Conservation (phyloP, 2,888 invertebrate genomes). For the Physocephala rufipes region DNA sequence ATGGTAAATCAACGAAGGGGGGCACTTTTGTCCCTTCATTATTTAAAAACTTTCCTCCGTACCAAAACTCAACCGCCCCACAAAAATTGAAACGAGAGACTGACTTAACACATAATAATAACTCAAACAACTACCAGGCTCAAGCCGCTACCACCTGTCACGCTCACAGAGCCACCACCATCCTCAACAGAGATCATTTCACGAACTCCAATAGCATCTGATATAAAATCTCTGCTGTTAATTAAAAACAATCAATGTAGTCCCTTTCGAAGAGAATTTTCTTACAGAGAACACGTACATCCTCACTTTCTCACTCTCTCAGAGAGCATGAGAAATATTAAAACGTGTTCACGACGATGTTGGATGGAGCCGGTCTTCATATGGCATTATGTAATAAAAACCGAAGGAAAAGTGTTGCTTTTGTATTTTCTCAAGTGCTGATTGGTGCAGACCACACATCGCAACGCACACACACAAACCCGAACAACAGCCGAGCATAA, state of each 20-base stretch:
- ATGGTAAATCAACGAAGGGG: too few species aligned
- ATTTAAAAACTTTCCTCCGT: neutral
- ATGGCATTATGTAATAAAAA: neutral
- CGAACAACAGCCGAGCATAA: neutral
- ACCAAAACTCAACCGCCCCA: neutral
- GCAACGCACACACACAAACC: neutral
- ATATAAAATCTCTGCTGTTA: too few species aligned
- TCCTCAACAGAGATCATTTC: too few species aligned
- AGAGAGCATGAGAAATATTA: neutral
- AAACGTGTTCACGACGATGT: neutral
- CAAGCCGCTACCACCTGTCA: neutral
- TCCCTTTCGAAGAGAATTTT: neutral
- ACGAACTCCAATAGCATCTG: too few species aligned
- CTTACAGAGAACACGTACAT: neutral
- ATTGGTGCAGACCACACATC: conserved; percentile 50
- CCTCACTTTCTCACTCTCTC: neutral
- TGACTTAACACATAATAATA: neutral
- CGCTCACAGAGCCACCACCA: neutral
- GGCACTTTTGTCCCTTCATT: neutral
- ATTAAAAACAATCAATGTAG: too few species aligned
- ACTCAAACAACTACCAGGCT: neutral
- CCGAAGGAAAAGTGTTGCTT: conserved; percentile 13
- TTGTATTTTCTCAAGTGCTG: conserved; percentile 47
- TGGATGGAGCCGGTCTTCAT: neutral
- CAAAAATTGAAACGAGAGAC: too few species aligned